Evolutionary conservation across 2,797 vertebrate genomes (phyloP).

Genomic region (Acridotheres tristis): DNA sequence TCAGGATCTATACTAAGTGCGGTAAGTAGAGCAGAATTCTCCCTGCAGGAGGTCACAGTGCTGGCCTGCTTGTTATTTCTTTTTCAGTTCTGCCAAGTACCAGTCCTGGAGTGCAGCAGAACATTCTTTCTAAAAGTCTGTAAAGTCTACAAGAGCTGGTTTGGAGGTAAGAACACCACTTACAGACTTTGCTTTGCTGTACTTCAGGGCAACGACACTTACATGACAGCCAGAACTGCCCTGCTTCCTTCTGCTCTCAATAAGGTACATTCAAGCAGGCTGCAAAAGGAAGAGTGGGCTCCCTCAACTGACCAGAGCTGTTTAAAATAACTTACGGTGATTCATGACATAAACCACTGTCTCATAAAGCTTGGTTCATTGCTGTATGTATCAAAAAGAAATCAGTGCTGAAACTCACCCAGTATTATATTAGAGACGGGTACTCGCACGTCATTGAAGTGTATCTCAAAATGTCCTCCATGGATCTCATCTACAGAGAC

Average conservation of each 20-base stretch:
- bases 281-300: neutral
- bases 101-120: neutral
- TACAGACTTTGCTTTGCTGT: neutral
- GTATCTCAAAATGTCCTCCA: constrained; percentile 93
- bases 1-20: neutral
- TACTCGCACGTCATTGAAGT: constrained; percentile 87
- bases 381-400: neutral
- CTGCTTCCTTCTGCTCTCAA: neutral
- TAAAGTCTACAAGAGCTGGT: neutral
- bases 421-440: constrained; percentile 87
- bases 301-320: neutral
- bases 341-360: neutral
- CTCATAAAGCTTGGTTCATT: neutral
- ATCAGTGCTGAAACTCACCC: constrained; percentile 76
- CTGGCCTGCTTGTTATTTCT: neutral
- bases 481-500: constrained; percentile 84
- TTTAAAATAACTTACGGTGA: neutral
- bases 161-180: neutral
- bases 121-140: neutral
- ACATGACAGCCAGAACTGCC: neutral
- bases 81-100: neutral
- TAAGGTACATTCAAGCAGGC: neutral
- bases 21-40: neutral
- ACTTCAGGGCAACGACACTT: neutral
- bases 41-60: neutral